These are phyloP conservation scores for Anseranas semipalmata DNA, from an alignment of 2,113 vertebrate genomes.

Conservation along the genomic window DNA sequence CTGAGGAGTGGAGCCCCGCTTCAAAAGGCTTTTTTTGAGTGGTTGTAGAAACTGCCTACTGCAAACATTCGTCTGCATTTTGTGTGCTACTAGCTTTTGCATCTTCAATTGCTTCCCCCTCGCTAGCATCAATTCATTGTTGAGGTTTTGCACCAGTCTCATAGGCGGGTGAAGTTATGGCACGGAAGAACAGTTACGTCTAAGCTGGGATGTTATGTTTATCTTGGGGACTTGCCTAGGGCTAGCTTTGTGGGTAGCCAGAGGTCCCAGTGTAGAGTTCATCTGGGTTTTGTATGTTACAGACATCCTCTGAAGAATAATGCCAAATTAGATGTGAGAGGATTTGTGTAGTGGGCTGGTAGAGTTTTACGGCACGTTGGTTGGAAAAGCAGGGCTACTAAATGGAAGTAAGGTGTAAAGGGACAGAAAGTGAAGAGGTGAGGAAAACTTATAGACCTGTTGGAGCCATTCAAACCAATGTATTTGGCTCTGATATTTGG, in stretches of 20 bases:
- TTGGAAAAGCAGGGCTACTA: accelerated
- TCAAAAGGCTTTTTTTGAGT: background rate
- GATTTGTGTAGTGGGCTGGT: background rate
- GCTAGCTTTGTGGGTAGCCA: background rate
- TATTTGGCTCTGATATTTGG: background rate
- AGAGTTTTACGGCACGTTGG: background rate
- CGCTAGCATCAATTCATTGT: background rate
- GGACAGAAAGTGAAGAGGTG: background rate
- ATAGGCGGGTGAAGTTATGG: too few species aligned
- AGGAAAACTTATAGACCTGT: background rate
- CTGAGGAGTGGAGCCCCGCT: background rate
- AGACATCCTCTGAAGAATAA: background rate
- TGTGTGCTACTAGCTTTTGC: background rate
- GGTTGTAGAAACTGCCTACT: background rate
- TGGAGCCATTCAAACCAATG: background rate
- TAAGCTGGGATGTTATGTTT: background rate
- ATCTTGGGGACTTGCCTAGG: background rate
- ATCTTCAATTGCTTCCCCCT: background rate
- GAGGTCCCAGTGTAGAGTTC: background rate
- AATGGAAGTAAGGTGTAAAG: background rate
- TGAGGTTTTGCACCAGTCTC: background rate
- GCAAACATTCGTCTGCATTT: background rate
- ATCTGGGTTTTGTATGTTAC: background rate
- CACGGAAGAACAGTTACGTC: background rate
- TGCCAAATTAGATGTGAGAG: background rate